phyloP scores from a whole-genome alignment of 2,888 invertebrate species.

The Acanthosoma haemorrhoidale region DNA sequence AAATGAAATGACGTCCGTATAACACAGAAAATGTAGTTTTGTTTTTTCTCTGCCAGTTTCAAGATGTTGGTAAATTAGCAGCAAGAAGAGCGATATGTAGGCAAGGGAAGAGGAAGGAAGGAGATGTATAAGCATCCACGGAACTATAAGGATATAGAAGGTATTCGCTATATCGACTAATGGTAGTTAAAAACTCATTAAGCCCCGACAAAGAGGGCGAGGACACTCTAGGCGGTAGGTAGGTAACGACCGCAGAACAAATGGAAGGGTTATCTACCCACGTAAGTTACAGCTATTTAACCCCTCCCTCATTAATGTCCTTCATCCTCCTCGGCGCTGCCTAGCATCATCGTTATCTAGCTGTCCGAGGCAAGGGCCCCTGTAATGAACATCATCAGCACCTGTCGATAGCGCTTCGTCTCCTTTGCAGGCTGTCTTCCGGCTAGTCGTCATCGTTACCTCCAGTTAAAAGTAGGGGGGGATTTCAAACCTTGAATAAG shows the following conservation, averaged over 20 bases:
- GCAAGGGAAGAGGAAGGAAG: neutral
- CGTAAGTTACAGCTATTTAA: neutral
- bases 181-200: conserved; percentile 10
- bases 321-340: neutral
- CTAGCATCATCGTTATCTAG: neutral
- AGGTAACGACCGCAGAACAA: neutral
- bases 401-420: neutral
- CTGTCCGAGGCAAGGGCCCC: too few relatives aligned
- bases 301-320: neutral
- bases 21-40: too few relatives aligned
- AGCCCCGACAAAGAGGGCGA: too few relatives aligned
- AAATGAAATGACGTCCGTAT: too few relatives aligned
- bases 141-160: too few relatives aligned
- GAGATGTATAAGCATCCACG: neutral
- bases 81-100: too few relatives aligned
- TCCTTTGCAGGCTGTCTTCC: neutral
- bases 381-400: too few relatives aligned
- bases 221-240: too few relatives aligned
- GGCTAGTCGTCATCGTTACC: neutral
- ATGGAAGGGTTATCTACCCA: neutral
- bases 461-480: too few relatives aligned
- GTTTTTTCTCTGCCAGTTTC: too few relatives aligned
- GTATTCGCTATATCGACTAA: neutral
- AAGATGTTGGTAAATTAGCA: too few relatives aligned
- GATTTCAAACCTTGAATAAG: too few relatives aligned